phyloP scores from a whole-genome alignment of 1,140 invertebrate species.

The Bacillus rossius region DNA sequence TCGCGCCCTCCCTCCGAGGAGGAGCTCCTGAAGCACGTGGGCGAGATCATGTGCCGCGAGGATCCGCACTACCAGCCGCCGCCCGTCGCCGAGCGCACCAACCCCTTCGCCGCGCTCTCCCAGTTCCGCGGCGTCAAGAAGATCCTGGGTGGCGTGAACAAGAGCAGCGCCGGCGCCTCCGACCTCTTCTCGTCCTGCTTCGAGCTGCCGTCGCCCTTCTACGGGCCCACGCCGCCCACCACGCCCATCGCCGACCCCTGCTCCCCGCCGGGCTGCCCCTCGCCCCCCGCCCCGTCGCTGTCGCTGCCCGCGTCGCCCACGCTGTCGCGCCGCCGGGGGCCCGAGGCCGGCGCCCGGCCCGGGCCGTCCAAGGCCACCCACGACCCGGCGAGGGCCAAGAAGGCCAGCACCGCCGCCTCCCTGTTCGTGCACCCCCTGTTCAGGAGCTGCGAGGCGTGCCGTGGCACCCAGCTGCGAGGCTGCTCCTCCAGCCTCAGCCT shows the following conservation, averaged over 20 bases:
- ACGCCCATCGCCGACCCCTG: slow-evolving; percentile 13
- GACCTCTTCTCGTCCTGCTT: slow-evolving; percentile 69
- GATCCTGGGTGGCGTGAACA: slow-evolving; percentile 53
- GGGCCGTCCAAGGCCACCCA: background rate
- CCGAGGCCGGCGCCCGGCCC: too few relatives aligned
- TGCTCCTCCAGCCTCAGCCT: slow-evolving; percentile 18
- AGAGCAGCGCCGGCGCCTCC: slow-evolving; percentile 33
- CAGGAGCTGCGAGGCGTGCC: slow-evolving; percentile 20
- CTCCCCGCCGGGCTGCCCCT: background rate
- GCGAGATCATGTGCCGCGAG: slow-evolving; percentile 69
- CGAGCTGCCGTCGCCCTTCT: slow-evolving; percentile 56
- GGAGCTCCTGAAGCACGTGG: slow-evolving; percentile 49
- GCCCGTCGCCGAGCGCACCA: slow-evolving; percentile 47
- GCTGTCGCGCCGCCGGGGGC: slow-evolving; percentile 1
- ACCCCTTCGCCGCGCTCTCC: slow-evolving; percentile 63
- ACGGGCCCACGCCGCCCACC: slow-evolving; percentile 12
- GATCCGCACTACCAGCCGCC: slow-evolving; percentile 71
- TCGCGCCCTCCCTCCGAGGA: slow-evolving; percentile 25
- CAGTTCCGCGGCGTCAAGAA: slow-evolving; percentile 68
- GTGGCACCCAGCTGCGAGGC: slow-evolving; percentile 1
- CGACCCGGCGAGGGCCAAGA: background rate
- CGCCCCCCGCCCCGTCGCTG: background rate
- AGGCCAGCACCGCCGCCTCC: slow-evolving; percentile 29
- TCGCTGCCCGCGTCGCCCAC: slow-evolving; percentile 26
- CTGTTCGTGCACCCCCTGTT: slow-evolving; percentile 49